Base-by-base conservation (phyloP, 2,113 vertebrate species). In the Athene cunicularia region DNA sequence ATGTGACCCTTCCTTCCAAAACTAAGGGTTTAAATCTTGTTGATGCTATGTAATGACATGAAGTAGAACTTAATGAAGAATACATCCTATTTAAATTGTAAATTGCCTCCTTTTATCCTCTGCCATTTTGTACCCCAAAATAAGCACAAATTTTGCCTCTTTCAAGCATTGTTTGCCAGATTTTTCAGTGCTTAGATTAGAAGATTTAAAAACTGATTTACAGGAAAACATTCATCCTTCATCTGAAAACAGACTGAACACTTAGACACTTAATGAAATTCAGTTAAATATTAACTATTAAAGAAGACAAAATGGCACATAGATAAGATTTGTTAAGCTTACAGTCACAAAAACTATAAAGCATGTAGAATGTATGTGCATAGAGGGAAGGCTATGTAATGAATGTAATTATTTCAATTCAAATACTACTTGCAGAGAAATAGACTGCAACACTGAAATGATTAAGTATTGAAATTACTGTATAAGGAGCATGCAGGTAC, bases 1-100 rank as follows among this genome's bases (percentile, higher is more conserved):
- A 94, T 94, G 95, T 97, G 85, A 90, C 67, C 71, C 66, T 82
- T 86, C 71, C 50, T 88, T 84, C 50, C 66, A 63, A 94, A 86
- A 80, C 0, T 6, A 95, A 82, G 79, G 49, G 53, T 86, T 92
- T 82, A 80, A 86, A 74, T 92, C 88, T 66, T 88, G 52, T 50
- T 92, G 72, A 83, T 77, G 67, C 28, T 70, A 37, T 27, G 43
- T 62, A 96, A 82, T 63, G 50, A 70, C 85, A 90, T 55, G 74
- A 80, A 88, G 4, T n/a, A 79, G 62, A 93, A 70, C 37, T 83
- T 88, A 21, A 92, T 63, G 68, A 91, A 70, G 63, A 88, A 88
- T 71, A 70, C 6, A 74, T 39, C 18, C 63, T 83, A 41, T 17
- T 75, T 90, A 60, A 53, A 50, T 75, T 72, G n/a, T 64, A 41